These are phyloP conservation scores for Formica exsecta DNA, from an alignment of 1,140 invertebrate species.

Conservation along the genomic window DNA sequence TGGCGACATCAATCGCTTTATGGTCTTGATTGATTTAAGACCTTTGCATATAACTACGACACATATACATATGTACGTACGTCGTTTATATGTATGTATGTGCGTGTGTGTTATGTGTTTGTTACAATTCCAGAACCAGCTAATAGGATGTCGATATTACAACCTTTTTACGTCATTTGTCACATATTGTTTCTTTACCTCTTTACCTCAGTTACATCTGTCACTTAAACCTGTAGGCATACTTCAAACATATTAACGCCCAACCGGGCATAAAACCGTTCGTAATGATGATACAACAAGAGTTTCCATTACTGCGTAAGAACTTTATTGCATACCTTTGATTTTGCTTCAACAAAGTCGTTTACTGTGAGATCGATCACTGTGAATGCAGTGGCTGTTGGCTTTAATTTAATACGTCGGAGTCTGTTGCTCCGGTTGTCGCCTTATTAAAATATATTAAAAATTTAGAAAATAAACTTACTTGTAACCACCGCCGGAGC, in stretches of 20 bases:
- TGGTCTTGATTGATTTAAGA: constrained; percentile 63
- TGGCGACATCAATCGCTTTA: constrained; percentile 70
- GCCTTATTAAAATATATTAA: constrained; percentile 65
- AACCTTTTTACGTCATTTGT: constrained; percentile 85
- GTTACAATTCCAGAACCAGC: constrained; percentile 56
- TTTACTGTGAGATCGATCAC: constrained; percentile 61
- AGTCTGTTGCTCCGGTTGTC: constrained; percentile 51
- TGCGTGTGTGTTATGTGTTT: constrained; percentile 19
- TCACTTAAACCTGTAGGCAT: constrained; percentile 87
- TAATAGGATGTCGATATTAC: constrained; percentile 74
- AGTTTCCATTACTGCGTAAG: constrained; percentile 71
- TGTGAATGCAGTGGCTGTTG: constrained; percentile 47
- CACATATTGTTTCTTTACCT: constrained; percentile 85
- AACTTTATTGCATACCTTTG: constrained; percentile 79
- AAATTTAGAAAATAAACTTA: constrained; percentile 79
- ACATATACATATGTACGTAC: constrained; percentile 5
- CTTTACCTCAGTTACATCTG: constrained; percentile 84
- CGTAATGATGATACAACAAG: constrained; percentile 78
- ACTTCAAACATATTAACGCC: constrained; percentile 86
- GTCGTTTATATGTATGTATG: constrained; percentile 5
- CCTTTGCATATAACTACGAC: constrained; percentile 51
- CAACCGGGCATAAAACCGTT: constrained; percentile 81
- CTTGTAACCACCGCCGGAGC: constrained; percentile 84
- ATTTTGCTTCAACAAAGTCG: constrained; percentile 65
- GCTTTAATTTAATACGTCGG: constrained; percentile 52